phyloP scores from a whole-genome alignment of 2,888 invertebrate genomes.

The Rhagophthalmus giganteus region DNA sequence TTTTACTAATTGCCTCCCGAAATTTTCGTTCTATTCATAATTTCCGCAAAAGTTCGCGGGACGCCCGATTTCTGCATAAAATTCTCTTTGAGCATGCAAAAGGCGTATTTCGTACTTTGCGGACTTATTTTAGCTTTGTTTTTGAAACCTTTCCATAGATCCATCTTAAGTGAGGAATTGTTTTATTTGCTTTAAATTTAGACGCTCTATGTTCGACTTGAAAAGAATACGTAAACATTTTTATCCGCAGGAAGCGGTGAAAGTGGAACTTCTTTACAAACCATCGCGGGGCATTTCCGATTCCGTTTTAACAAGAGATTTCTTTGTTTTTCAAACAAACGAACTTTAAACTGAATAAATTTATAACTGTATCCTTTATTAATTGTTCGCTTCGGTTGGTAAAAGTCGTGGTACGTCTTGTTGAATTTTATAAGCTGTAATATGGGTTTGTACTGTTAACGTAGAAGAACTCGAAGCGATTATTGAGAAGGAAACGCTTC shows the following conservation, averaged over 20 bases:
- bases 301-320: not conserved
- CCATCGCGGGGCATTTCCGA: conserved; percentile 6
- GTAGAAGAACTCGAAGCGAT: conserved; percentile 5
- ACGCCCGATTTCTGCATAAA: no score
- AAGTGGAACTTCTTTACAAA: conserved; percentile 18
- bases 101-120: no score
- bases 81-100: no score
- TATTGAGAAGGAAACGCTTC: conserved; percentile 20
- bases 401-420: no score
- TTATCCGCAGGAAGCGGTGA: conserved; percentile 17
- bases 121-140: not conserved
- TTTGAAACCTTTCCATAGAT: not conserved
- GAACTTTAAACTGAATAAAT: not conserved
- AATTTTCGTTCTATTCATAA: no score
- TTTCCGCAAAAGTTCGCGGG: no score
- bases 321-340: not conserved
- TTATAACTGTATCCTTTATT: not conserved
- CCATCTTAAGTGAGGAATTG: conserved; percentile 14
- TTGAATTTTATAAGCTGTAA: no score
- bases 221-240: conserved; percentile 24
- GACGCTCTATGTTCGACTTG: conserved; percentile 10
- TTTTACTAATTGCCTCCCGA: no score
- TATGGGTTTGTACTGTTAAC: no score
- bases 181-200: conserved; percentile 24
- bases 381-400: no score